Conservation (phyloP, 2,797 vertebrate species). For the Limnodromus scolopaceus region DNA sequence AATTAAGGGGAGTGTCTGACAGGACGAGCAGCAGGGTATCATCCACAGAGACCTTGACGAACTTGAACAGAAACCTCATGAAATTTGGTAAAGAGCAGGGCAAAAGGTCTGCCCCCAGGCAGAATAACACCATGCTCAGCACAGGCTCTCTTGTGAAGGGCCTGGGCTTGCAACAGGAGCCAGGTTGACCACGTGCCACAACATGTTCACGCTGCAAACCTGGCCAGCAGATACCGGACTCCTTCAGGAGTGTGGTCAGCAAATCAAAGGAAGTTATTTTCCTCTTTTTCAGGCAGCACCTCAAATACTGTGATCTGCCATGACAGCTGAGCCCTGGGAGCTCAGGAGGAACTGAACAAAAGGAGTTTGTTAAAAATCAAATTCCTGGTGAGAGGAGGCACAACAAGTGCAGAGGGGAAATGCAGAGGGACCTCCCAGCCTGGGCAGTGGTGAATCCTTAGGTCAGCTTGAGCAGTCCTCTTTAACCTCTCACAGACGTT, state of each 20-base stretch:
- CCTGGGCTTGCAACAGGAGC: background rate
- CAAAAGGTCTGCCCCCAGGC: background rate
- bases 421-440: background rate
- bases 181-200: background rate
- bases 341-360: background rate
- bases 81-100: background rate
- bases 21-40: background rate
- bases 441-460: background rate
- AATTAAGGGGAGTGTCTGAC: background rate
- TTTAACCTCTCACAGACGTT: background rate
- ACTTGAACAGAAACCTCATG: background rate
- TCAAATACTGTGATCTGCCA: fast-evolving
- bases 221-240: background rate
- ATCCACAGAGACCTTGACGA: background rate
- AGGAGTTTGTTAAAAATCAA: background rate
- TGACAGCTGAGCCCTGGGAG: background rate
- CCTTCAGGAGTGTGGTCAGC: background rate
- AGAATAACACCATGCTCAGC: background rate
- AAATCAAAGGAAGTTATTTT: background rate
- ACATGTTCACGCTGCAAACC: background rate
- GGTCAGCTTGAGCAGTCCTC: background rate
- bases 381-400: background rate
- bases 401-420: background rate
- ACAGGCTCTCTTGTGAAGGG: background rate
- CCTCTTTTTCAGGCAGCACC: background rate